Percentiles rank a stretch among this genome's conserved stretches.
phyloP scores from a whole-genome alignment of 1,140 invertebrate genomes.

The Lithobius niger region DNA sequence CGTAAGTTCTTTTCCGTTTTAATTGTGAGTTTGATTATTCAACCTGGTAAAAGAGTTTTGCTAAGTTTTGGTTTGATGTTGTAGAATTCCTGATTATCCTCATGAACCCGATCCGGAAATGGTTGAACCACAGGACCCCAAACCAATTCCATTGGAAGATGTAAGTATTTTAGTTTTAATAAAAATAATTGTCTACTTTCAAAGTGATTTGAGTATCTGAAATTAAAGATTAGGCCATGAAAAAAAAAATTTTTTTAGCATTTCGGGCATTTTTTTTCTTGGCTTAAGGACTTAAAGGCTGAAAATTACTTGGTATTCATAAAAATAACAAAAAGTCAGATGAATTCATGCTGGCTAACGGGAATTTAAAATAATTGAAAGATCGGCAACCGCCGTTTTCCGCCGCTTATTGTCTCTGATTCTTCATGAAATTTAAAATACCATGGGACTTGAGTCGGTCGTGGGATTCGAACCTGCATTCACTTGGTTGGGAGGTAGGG shows the following conservation, averaged over 20 bases:
- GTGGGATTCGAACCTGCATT: neutral
- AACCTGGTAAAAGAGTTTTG: constrained; percentile 3
- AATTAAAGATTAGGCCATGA: neutral
- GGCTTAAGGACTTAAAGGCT: neutral
- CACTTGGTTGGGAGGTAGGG: neutral
- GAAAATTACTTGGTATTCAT: neutral
- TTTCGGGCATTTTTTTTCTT: too few relatives aligned
- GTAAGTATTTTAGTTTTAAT: constrained; percentile 26
- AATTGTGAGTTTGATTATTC: neutral
- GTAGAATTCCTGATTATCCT: constrained; percentile 62
- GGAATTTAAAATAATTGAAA: neutral
- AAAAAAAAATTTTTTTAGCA: too few relatives aligned
- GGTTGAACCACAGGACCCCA: constrained; percentile 53
- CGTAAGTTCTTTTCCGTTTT: constrained; percentile 9
- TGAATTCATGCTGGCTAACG: neutral
- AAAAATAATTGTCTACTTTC: neutral
- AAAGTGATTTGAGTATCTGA: neutral
- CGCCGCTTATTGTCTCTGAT: neutral
- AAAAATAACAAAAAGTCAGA: neutral
- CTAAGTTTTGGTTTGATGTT: constrained; percentile 10
- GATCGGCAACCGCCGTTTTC: neutral
- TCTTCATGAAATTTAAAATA: neutral
- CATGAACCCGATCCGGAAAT: constrained; percentile 73
- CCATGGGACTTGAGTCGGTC: neutral
- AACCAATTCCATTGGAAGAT: constrained; percentile 75